Evolutionary conservation across 2,888 invertebrate genomes (phyloP).

Genomic region (Meandrusa payeni): DNA sequence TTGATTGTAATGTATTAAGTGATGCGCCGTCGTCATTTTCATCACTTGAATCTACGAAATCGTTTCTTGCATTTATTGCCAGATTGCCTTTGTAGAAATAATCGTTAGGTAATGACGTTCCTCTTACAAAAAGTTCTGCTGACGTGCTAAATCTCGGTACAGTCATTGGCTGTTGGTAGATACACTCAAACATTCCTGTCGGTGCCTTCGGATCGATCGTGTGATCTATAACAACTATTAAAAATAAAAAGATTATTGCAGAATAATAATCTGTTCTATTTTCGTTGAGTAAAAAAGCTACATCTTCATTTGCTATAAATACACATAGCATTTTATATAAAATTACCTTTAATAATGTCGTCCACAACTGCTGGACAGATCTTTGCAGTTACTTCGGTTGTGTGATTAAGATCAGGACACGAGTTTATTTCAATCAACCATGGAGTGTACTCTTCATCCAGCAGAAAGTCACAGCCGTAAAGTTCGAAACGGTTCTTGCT

Average conservation of each 20-base stretch:
- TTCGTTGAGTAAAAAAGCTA: no score
- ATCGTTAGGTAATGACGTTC: conserved; percentile 46
- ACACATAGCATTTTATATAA: no score
- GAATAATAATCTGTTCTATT: background rate
- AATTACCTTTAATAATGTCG: conserved; percentile 91
- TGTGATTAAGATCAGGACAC: conserved; percentile 90
- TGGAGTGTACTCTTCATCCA: conserved; percentile 91
- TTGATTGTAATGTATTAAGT: conserved; percentile 44
- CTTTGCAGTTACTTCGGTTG: conserved; percentile 90
- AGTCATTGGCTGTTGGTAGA: conserved; percentile 65
- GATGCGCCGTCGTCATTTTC: conserved; percentile 42
- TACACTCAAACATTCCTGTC: conserved; percentile 82
- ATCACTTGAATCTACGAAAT: conserved; percentile 40
- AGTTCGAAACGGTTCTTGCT: conserved; percentile 91
- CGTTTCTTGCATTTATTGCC: conserved; percentile 41
- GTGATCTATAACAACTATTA: conserved; percentile 80
- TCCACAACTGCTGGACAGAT: conserved; percentile 90
- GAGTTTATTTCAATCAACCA: conserved; percentile 97
- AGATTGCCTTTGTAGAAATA: conserved; percentile 62
- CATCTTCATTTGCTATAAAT: no score
- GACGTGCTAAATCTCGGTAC: conserved; percentile 45
- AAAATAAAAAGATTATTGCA: conserved; percentile 33
- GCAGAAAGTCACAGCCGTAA: conserved; percentile 95
- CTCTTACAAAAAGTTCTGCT: conserved; percentile 50
- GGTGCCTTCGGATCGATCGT: conserved; percentile 54